Evolutionary conservation across 2,888 invertebrate species (phyloP).

Genomic region (Eledona agricola): DNA sequence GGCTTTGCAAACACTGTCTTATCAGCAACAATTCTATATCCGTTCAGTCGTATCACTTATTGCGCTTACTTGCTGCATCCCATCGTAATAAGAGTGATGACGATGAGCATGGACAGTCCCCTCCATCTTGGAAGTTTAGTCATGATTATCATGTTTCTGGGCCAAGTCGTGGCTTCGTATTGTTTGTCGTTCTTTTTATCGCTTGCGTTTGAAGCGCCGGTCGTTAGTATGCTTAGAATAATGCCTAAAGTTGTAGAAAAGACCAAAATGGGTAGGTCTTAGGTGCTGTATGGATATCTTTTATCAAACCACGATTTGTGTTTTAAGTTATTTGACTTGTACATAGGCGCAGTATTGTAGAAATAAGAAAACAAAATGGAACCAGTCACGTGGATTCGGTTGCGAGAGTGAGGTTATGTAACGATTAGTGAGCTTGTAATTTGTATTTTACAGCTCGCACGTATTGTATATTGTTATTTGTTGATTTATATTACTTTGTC

Average conservation of each 20-base stretch:
- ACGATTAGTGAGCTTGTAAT: too few relatives aligned
- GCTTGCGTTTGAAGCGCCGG: conserved; percentile 84
- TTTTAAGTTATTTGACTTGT: too few relatives aligned
- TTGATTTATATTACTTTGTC: too few relatives aligned
- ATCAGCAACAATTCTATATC: conserved; percentile 80
- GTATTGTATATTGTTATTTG: too few relatives aligned
- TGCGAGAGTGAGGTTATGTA: too few relatives aligned
- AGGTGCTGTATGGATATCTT: too few relatives aligned
- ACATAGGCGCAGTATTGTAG: too few relatives aligned
- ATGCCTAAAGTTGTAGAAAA: conserved; percentile 53
- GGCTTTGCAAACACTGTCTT: conserved; percentile 75
- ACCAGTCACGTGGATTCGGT: too few relatives aligned
- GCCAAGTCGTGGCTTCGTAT: conserved; percentile 83
- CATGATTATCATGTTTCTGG: conserved; percentile 81
- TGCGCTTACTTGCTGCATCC: conserved; percentile 88
- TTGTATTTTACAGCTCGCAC: too few relatives aligned
- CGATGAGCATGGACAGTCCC: conserved; percentile 84
- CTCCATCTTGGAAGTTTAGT: conserved; percentile 81
- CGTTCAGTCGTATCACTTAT: conserved; percentile 86
- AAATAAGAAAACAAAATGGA: too few relatives aligned
- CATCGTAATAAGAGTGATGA: conserved; percentile 80
- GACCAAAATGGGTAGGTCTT: conserved; percentile 1
- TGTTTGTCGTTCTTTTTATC: conserved; percentile 80
- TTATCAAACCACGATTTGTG: too few relatives aligned
- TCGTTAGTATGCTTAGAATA: conserved; percentile 81